Evolutionary conservation across 2,113 vertebrate genomes (phyloP), one percentile per base, ranked within the genome.

Genomic region (Carassius gibelio): DNA sequence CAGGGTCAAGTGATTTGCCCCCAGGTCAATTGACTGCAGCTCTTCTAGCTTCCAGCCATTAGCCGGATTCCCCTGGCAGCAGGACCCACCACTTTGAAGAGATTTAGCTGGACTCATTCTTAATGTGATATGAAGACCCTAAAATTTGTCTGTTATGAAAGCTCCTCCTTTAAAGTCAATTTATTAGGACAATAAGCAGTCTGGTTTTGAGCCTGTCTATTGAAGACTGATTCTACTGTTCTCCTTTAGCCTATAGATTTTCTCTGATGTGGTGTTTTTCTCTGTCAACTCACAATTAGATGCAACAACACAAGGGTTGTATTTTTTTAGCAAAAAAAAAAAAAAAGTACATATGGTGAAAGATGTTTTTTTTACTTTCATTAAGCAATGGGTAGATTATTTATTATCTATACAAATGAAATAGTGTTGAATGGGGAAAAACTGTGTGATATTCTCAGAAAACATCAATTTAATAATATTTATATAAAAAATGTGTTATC

Each of bases 1-100:
- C 87, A 89, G 88, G 92, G 90, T 95, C 93, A 95, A 95, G 93
- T 95, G 93, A 90, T 95, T 94, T 94, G 93, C 82, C 93, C 90
- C 9, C 10, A 85, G 92, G 93, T 95, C 94, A 95, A 94, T 93
- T 94, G 93, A 95, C 92, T 93, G 88, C 75, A 87, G 87, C 91
- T 93, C 88, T 81, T 91, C 88, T 91, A 89, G 89, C 88, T 91
- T 89, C 86, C 85, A 84, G 89, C 81, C 88, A 87, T 90, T 93
- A 92, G 88, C 78, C 48, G n/a, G 38, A 59, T 75, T 84, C 88
- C 89, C 78, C 38, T 80, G 85, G 64, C 59, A 62, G 62, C 52
- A 5, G 66, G 75, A 69, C 81, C 36, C 80, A 14, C 83, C 36
- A 66, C 64, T 84, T 76, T 26, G 68, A 81, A 75, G 79, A 89